phyloP scores from a whole-genome alignment of 2,113 vertebrate genomes.

The Diglossa brunneiventris region DNA sequence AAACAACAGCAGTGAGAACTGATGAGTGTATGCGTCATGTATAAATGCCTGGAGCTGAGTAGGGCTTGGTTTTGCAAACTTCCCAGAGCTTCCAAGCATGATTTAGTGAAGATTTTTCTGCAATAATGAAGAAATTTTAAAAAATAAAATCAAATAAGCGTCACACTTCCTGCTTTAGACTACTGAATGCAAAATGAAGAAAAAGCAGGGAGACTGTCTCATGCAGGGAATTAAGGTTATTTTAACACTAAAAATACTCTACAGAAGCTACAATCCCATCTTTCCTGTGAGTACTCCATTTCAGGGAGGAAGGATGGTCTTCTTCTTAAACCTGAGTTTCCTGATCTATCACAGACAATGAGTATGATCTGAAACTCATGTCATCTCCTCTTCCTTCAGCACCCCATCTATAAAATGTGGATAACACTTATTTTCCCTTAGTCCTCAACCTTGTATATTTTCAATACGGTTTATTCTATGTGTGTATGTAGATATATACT shows the following conservation, averaged over 20 bases:
- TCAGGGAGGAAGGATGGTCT: background rate
- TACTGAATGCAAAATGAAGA: conserved; percentile 28
- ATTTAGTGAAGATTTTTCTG: conserved; percentile 29
- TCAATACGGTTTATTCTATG: background rate
- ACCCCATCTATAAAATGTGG: background rate
- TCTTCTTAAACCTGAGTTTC: background rate
- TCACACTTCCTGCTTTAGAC: background rate
- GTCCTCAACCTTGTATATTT: background rate
- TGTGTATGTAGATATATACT: background rate
- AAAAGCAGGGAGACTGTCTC: background rate
- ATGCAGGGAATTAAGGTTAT: background rate
- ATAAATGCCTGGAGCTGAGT: conserved; percentile 19
- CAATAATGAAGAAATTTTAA: background rate
- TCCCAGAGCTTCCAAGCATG: conserved; percentile 8
- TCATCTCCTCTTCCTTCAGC: background rate
- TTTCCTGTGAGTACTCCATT: background rate
- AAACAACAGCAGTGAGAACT: conserved; percentile 37
- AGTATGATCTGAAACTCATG: background rate
- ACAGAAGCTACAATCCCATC: background rate
- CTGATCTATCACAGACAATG: background rate
- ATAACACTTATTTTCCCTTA: background rate
- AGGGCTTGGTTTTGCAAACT: background rate
- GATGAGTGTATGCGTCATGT: conserved; percentile 28
- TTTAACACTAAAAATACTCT: background rate
- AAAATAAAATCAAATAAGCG: background rate